Conservation (phyloP, 1,140 invertebrate genomes). For the Aphaenogaster floridana region DNA sequence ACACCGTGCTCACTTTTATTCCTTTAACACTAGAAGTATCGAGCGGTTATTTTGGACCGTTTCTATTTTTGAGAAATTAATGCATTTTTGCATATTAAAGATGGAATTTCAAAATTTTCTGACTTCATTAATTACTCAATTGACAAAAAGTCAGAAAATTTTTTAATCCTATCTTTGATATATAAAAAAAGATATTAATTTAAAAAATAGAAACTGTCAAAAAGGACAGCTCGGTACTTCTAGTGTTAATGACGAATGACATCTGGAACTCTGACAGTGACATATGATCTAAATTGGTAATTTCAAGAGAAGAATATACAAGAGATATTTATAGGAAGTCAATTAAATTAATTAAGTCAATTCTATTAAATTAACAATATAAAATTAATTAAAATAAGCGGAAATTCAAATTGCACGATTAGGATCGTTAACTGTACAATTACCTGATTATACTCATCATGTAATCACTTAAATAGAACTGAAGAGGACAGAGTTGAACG, state of each 20-base stretch:
- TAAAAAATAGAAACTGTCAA: too few relatives aligned
- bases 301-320: background rate
- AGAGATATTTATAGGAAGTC: background rate
- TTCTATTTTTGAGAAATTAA: too few relatives aligned
- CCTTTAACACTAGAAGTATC: background rate
- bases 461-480: background rate
- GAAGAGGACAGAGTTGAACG: background rate
- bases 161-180: too few relatives aligned
- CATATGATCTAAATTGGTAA: background rate
- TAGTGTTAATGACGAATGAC: background rate
- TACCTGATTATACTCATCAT: background rate
- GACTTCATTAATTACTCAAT: too few relatives aligned
- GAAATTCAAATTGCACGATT: slow-evolving; percentile 9
- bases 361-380: background rate
- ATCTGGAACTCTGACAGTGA: slow-evolving; percentile 15
- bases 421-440: slow-evolving; percentile 9
- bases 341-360: background rate
- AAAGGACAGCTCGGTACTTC: too few relatives aligned
- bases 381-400: background rate
- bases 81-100: too few relatives aligned
- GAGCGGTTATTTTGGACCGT: too few relatives aligned
- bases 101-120: too few relatives aligned
- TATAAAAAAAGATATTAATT: too few relatives aligned
- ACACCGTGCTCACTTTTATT: slow-evolving; percentile 22
- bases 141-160: too few relatives aligned